Evolutionary conservation across 2,888 invertebrate genomes (phyloP).

Genomic region (Euzophera pinguis): DNA sequence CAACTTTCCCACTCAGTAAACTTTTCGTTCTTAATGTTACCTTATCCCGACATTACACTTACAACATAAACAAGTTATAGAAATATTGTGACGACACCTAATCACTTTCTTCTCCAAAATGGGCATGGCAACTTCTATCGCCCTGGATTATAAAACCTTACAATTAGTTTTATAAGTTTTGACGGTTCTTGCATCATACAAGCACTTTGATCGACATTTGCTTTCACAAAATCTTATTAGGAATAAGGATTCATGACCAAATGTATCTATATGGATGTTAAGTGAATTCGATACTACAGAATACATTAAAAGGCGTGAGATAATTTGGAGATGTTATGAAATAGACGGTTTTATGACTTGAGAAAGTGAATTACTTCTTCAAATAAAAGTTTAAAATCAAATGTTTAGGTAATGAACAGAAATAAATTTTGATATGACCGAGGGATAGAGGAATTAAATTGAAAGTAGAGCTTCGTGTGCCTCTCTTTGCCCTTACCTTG

Average conservation of each 20-base stretch:
- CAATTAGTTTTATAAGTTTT: neutral
- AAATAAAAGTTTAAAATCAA: too few relatives aligned
- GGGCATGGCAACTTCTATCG: neutral
- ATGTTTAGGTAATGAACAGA: too few relatives aligned
- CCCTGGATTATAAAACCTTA: neutral
- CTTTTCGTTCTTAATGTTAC: too few relatives aligned
- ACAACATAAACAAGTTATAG: neutral
- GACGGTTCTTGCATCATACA: neutral
- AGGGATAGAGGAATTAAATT: too few relatives aligned
- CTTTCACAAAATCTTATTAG: slow-evolving; percentile 24
- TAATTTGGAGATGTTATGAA: neutral
- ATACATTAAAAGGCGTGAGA: neutral
- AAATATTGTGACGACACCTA: neutral
- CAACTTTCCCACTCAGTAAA: too few relatives aligned
- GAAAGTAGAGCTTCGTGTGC: too few relatives aligned
- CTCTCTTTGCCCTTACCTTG: too few relatives aligned
- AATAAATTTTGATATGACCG: too few relatives aligned
- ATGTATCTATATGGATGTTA: slow-evolving; percentile 5
- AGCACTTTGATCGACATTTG: slow-evolving; percentile 17
- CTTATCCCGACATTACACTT: too few relatives aligned
- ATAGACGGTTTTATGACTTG: neutral
- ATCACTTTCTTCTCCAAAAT: neutral
- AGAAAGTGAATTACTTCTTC: neutral
- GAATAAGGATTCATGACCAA: slow-evolving; percentile 12
- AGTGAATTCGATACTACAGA: slow-evolving; percentile 8